A percentile compares a stretch with the other conserved stretches of the same genome.
phyloP scores from a whole-genome alignment of 1,140 invertebrate genomes.

The Andrena cerasifolii region DNA sequence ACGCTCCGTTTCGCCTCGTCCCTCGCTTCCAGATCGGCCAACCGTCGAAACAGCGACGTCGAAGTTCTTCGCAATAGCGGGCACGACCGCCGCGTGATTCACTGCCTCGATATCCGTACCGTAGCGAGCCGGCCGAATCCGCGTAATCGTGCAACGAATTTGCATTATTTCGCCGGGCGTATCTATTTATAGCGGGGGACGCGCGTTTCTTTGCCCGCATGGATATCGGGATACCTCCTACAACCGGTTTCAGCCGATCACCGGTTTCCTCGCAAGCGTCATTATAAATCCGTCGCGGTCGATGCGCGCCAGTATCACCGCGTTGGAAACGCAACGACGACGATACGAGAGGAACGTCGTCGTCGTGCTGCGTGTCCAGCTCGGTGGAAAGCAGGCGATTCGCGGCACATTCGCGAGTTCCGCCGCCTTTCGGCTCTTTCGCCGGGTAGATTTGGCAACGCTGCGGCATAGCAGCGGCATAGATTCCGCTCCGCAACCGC shows the following conservation, averaged over 20 bases:
- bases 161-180: neutral
- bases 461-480: constrained; percentile 69
- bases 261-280: constrained; percentile 30
- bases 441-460: constrained; percentile 60
- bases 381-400: constrained; percentile 31
- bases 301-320: constrained; percentile 23
- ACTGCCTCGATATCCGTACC: neutral
- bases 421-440: constrained; percentile 49
- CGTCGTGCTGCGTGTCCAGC: neutral
- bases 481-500: constrained; percentile 77
- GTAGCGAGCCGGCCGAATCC: neutral
- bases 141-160: neutral
- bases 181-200: constrained; percentile 31
- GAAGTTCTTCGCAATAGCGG: no score
- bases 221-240: constrained; percentile 9
- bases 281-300: constrained; percentile 44
- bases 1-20: no score
- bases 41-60: neutral
- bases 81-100: no score
- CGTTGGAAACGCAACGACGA: constrained; percentile 31
- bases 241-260: constrained; percentile 44
- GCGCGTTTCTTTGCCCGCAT: neutral
- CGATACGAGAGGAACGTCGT: neutral
- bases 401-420: constrained; percentile 40
- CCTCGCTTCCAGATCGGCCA: neutral